Percentiles rank a stretch among this genome's conserved stretches.
These are phyloP conservation scores for Sinelater perroti DNA, from an alignment of 2,888 invertebrate species.

Conservation along the genomic window DNA sequence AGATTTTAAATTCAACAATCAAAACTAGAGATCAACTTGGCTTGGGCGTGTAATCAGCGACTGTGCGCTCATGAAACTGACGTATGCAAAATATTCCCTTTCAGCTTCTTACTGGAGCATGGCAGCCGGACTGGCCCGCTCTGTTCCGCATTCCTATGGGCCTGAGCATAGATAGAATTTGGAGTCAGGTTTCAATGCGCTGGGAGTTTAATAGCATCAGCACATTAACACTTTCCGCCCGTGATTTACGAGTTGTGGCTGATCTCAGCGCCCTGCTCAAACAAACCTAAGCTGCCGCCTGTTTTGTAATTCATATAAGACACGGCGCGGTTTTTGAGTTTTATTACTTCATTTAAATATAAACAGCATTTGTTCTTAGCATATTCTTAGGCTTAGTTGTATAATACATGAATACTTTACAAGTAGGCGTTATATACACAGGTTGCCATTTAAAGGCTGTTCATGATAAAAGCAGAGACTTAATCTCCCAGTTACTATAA, in stretches of 20 bases:
- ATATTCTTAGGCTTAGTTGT: too few relatives aligned
- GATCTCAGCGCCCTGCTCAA: conserved; percentile 52
- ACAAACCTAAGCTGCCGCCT: conserved; percentile 45
- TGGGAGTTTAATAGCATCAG: conserved; percentile 63
- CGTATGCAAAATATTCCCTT: too few relatives aligned
- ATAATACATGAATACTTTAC: conserved; percentile 8
- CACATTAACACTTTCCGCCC: conserved; percentile 46
- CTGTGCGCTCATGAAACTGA: too few relatives aligned
- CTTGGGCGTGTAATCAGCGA: too few relatives aligned
- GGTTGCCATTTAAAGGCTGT: not conserved
- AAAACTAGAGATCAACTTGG: too few relatives aligned
- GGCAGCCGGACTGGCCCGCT: conserved; percentile 62
- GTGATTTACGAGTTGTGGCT: conserved; percentile 54
- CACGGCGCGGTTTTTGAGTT: too few relatives aligned
- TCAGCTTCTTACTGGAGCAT: conserved; percentile 62
- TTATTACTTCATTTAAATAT: not conserved
- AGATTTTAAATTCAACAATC: too few relatives aligned
- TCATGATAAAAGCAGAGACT: too few relatives aligned
- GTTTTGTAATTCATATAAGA: too few relatives aligned
- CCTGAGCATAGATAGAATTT: conserved; percentile 60
- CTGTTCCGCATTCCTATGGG: conserved; percentile 63
- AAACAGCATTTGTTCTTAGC: not conserved
- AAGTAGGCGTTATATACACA: not conserved
- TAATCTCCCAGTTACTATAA: too few relatives aligned
- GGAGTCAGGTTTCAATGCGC: conserved; percentile 61